Percentiles rank a stretch among this genome's conserved stretches.
phyloP scores from a whole-genome alignment of 2,888 invertebrate genomes.

The Sinhomidia bicolor region DNA sequence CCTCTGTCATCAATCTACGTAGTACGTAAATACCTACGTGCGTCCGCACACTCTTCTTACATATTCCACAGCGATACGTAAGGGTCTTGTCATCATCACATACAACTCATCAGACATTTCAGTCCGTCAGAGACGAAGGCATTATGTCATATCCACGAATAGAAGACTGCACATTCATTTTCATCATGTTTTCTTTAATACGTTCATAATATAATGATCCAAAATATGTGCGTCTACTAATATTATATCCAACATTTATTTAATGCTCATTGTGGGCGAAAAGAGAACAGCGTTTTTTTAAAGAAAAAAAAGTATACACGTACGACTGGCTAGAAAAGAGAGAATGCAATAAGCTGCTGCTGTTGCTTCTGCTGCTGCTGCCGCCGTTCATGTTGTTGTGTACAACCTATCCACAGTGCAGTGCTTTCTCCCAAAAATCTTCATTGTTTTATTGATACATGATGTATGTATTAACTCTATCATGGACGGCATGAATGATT shows the following conservation, averaged over 20 bases:
- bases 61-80: neutral
- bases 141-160: conserved; percentile 75
- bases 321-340: neutral
- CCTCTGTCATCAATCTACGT: neutral
- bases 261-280: conserved; percentile 68
- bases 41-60: neutral
- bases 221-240: conserved; percentile 21
- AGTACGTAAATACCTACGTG: neutral
- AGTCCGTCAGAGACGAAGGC: neutral
- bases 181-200: conserved; percentile 60
- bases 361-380: too few relatives aligned
- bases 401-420: neutral
- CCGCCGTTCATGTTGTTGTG: neutral
- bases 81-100: conserved; percentile 9
- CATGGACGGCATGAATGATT: conserved; percentile 49
- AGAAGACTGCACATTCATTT: conserved; percentile 68
- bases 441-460: neutral
- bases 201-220: conserved; percentile 36
- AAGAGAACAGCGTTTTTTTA: conserved; percentile 57
- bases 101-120: conserved; percentile 8
- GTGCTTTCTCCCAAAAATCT: conserved; percentile 62
- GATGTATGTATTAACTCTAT: neutral
- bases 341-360: neutral
- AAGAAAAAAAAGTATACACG: conserved; percentile 32
- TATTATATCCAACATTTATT: conserved; percentile 40